Evolutionary conservation across 1,140 invertebrate species (phyloP), one percentile per base, ranked within the genome.

Genomic region (Triops longicaudatus): DNA sequence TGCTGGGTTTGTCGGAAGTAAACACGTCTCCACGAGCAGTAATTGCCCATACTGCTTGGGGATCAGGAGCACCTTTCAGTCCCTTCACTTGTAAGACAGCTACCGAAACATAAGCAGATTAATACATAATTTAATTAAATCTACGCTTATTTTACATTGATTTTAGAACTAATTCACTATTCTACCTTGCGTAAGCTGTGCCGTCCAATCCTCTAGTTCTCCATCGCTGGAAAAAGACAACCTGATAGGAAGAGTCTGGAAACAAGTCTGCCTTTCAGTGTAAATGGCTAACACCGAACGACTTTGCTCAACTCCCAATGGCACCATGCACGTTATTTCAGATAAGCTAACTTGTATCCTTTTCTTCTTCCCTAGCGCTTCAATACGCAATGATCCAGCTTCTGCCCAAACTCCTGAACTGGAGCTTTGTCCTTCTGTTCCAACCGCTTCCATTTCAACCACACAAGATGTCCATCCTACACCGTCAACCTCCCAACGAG

Each of bases 131-230:
- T 90, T 17, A 92, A 89, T n/a, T n/a, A n/a, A n/a, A n/a, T n/a
- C n/a, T n/a, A n/a, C n/a, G 77, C 78, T 77, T 77, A 1, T 79
- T 76, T 50, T 11, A 12, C 14, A 14, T 14, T 22, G 22, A 9
- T 44, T 63, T 22, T 14, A 14, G 2, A 22, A 63, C 22, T 12
- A 0, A 12, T 5, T 63, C 9, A 0, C 77, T 75, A 17, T 78
- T 80, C 78, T 81, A 86, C 89, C 89, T 81, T 86, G 88, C n/a
- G 88, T 87, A 78, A 94, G 86, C 81, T 93, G 88, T 44, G 89
- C 88, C 73, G 94, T 87, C 93, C 93, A 96, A 82, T 95, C 93
- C 85, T 94, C 92, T 84, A 93, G 88, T 84, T 94, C 91, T 63
- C 89, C 88, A 84, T 95, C 93, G 80, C 90, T 89, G 26, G 86